phyloP scores from a whole-genome alignment of 2,888 invertebrate species.

The Erebia aethiops region DNA sequence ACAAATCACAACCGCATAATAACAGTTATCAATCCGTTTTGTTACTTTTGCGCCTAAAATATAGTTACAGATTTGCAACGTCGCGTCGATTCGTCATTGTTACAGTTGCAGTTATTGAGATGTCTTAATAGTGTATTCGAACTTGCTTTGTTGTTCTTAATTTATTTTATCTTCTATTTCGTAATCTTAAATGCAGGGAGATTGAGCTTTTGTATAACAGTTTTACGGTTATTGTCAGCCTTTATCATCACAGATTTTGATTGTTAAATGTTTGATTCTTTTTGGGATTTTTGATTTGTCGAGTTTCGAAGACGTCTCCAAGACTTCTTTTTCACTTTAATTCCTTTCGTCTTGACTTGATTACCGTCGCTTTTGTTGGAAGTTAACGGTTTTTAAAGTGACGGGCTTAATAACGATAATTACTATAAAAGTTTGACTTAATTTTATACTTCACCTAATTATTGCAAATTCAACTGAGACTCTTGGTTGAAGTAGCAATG shows the following conservation, averaged over 20 bases:
- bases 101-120: conserved; percentile 51
- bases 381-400: conserved; percentile 2
- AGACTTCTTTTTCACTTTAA: conserved; percentile 12
- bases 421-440: not conserved
- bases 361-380: not conserved
- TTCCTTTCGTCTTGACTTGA: conserved; percentile 9
- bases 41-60: conserved; percentile 59
- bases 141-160: not conserved
- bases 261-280: not conserved
- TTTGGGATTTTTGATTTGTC: not conserved
- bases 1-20: conserved; percentile 55
- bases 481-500: not conserved
- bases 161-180: not conserved
- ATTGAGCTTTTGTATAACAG: conserved; percentile 27
- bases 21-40: conserved; percentile 53
- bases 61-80: conserved; percentile 51
- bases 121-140: conserved; percentile 37
- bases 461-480: not conserved
- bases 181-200: conserved; percentile 1
- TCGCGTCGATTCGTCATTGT: conserved; percentile 60
- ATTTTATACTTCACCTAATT: not conserved
- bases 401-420: conserved; percentile 2
- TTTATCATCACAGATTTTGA: conserved; percentile 1
- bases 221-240: conserved; percentile 9
- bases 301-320: not conserved